Evolutionary conservation across 2,113 vertebrate species (phyloP).

Genomic region (Rhagologus leucostigma): DNA sequence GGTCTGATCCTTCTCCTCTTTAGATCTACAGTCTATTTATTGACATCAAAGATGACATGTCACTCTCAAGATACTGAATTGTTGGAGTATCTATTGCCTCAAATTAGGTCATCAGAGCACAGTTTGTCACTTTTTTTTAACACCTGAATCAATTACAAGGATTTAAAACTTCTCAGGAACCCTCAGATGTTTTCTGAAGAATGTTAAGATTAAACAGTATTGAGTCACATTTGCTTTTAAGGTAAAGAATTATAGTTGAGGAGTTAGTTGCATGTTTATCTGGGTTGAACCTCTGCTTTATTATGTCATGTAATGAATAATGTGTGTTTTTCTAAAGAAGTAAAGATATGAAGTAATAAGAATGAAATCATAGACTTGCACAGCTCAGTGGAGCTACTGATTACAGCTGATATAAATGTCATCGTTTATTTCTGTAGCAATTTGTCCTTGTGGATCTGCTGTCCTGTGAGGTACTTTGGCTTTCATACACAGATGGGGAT

Average conservation of each 20-base stretch:
- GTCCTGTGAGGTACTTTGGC: conserved; percentile 28
- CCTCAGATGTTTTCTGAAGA: background rate
- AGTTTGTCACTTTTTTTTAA: background rate
- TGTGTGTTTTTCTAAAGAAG: conserved; percentile 53
- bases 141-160: background rate
- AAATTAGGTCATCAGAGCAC: background rate
- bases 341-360: conserved; percentile 45
- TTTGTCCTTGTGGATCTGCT: conserved; percentile 25
- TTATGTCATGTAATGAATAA: conserved; percentile 38
- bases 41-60: background rate
- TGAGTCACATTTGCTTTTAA: background rate
- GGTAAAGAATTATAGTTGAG: background rate
- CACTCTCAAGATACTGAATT: background rate
- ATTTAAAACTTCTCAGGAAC: background rate
- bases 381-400: conserved; percentile 48
- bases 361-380: conserved; percentile 44
- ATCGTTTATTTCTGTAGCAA: conserved; percentile 28
- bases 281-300: background rate
- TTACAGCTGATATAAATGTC: conserved; percentile 50
- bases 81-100: background rate
- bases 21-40: background rate
- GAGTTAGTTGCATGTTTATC: conserved; percentile 9
- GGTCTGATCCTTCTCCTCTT: background rate
- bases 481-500: background rate
- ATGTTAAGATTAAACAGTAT: background rate